A percentile compares a stretch with the other conserved stretches of the same genome.
Conservation (phyloP, 2,888 invertebrate genomes). For the Apantesis nais region DNA sequence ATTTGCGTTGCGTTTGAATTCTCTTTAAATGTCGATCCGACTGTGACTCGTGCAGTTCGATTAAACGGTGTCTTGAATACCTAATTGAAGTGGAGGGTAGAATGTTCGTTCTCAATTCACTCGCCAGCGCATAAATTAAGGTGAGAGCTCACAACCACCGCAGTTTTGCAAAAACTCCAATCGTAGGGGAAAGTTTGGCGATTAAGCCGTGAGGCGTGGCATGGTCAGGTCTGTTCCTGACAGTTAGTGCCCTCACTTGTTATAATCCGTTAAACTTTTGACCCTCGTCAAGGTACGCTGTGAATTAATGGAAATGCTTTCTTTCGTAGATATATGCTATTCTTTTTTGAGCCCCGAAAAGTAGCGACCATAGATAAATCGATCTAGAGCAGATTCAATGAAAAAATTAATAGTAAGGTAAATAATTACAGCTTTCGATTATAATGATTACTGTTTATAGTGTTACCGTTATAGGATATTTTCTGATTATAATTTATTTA, state of each 20-base stretch:
- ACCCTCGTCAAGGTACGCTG: conserved; percentile 82
- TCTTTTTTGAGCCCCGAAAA: conserved; percentile 38
- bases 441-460: neutral
- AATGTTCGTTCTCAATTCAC: conserved; percentile 69
- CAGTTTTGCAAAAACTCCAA: conserved; percentile 83
- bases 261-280: conserved; percentile 84
- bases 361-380: neutral
- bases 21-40: conserved; percentile 64
- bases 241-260: conserved; percentile 84
- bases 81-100: conserved; percentile 71
- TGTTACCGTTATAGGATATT: neutral
- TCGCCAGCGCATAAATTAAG: conserved; percentile 80
- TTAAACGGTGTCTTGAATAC: conserved; percentile 82
- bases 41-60: conserved; percentile 68
- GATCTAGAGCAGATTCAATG: neutral
- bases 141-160: conserved; percentile 68
- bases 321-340: conserved; percentile 71
- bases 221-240: conserved; percentile 80
- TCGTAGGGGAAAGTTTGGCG: conserved; percentile 83
- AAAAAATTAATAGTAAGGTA: neutral
- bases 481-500: neutral
- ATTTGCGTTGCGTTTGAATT: conserved; percentile 66
- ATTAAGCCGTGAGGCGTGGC: conserved; percentile 84
- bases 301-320: conserved; percentile 79
- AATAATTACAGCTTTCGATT: neutral